Percentiles rank a stretch among this genome's conserved stretches.
phyloP scores from a whole-genome alignment of 2,113 vertebrate species.

The Myrmecobius fasciatus region DNA sequence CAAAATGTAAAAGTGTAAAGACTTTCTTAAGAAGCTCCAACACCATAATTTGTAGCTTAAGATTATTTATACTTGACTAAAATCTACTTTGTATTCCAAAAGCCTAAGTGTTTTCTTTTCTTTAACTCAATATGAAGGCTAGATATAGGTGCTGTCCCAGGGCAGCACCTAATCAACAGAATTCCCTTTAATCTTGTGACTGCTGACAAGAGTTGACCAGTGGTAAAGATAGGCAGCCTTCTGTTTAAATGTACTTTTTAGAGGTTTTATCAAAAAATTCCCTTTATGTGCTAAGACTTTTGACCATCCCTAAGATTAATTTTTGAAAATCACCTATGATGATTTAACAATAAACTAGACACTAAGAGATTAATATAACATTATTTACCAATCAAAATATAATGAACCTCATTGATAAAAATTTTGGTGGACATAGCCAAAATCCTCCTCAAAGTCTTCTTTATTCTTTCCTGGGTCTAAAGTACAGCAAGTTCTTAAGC shows the following conservation, averaged over 20 bases:
- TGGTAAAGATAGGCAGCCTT: not conserved
- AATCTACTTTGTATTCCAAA: constrained; percentile 35
- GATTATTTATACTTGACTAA: constrained; percentile 23
- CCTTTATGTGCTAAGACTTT: not conserved
- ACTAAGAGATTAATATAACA: not conserved
- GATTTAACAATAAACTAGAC: constrained; percentile 25
- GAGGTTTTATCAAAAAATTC: not conserved
- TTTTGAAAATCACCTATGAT: not conserved
- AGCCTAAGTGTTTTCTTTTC: constrained; percentile 25
- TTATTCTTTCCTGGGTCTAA: constrained; percentile 35
- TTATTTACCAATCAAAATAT: constrained; percentile 30
- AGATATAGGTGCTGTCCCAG: not conserved
- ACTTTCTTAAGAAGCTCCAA: constrained; percentile 13
- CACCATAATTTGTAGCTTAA: not conserved
- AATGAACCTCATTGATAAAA: constrained; percentile 27
- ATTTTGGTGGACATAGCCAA: constrained; percentile 26
- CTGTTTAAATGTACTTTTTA: not conserved
- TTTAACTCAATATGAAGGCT: not conserved
- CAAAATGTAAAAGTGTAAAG: constrained; percentile 30
- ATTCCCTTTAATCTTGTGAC: not conserved
- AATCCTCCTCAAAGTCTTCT: not conserved
- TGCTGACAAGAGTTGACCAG: not conserved
- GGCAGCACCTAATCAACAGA: not conserved
- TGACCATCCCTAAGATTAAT: not conserved
- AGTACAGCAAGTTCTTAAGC: not conserved